Conservation (phyloP, 2,113 vertebrate species). For the Hypomesus transpacificus region DNA sequence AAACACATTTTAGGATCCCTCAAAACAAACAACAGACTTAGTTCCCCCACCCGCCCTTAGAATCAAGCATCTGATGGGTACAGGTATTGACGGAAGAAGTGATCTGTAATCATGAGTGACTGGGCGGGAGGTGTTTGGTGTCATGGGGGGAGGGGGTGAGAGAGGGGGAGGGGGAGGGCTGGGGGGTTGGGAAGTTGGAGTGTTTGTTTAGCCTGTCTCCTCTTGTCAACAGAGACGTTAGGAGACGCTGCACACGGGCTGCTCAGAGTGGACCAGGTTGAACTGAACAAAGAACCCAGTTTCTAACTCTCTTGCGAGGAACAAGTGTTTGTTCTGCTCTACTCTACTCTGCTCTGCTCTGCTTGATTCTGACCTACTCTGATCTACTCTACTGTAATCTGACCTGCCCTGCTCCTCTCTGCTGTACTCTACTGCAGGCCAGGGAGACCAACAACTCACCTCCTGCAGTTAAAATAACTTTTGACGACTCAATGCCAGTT, state of each 20-base stretch:
- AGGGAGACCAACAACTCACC: too few species aligned
- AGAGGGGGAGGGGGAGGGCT: background rate
- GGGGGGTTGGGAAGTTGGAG: constrained; percentile 8
- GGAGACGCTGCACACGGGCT: background rate
- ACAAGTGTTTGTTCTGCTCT: background rate
- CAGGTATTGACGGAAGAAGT: constrained; percentile 45
- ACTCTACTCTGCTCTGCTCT: too few species aligned
- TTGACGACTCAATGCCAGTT: too few species aligned
- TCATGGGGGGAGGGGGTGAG: background rate
- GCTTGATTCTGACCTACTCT: too few species aligned
- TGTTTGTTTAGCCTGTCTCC: constrained; percentile 15
- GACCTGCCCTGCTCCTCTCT: too few species aligned
- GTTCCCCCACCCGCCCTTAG: constrained; percentile 26
- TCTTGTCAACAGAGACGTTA: constrained; percentile 7
- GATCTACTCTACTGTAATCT: too few species aligned
- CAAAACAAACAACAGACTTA: constrained; percentile 46
- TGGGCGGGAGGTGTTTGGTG: constrained; percentile 4
- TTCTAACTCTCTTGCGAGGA: background rate
- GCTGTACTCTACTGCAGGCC: too few species aligned
- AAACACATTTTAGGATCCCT: constrained; percentile 44
- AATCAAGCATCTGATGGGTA: constrained; percentile 45
- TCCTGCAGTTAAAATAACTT: too few species aligned
- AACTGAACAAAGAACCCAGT: constrained; percentile 6
- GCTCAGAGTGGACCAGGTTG: background rate
- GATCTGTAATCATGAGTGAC: constrained; percentile 47